Evolutionary conservation across 35 echinoderm and acorn worm genomes (phyloP).

Genomic region (Ophioderma brevispina): DNA sequence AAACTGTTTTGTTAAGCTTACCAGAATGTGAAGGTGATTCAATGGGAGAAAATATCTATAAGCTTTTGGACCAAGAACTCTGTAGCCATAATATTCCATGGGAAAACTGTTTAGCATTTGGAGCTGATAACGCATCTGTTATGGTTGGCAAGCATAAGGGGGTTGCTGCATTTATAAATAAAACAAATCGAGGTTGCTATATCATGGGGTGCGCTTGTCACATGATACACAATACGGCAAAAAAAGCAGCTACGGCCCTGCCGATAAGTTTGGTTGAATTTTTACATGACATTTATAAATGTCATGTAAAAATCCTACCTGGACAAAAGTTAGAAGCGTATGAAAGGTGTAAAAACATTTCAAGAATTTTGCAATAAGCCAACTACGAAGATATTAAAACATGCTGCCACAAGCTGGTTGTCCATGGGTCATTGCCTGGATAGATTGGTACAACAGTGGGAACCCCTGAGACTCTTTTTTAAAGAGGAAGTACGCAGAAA

Average conservation of each 20-base stretch:
- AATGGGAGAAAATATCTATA: conserved; percentile 44
- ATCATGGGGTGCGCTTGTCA: conserved; percentile 42
- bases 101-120: conserved; percentile 56
- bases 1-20: background rate
- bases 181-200: conserved; percentile 27
- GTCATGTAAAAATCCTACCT: conserved; percentile 46
- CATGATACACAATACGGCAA: conserved; percentile 39
- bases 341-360: no score
- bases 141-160: conserved; percentile 48
- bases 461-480: no score
- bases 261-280: conserved; percentile 56
- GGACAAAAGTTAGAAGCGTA: no score
- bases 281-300: conserved; percentile 53
- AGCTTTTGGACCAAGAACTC: conserved; percentile 33
- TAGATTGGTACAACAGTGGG: no score
- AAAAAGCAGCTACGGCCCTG: conserved; percentile 36
- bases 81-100: conserved; percentile 17
- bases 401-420: no score
- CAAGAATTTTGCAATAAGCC: no score
- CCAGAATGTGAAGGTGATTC: conserved; percentile 40
- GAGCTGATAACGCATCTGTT: conserved; percentile 60
- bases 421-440: no score
- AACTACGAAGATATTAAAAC: no score
- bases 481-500: no score
- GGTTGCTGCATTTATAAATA: conserved; percentile 11